A percentile compares a stretch with the other conserved stretches of the same genome.
Conservation (phyloP, 2,888 invertebrate species). For the Dasysyrphus tricinctus region DNA sequence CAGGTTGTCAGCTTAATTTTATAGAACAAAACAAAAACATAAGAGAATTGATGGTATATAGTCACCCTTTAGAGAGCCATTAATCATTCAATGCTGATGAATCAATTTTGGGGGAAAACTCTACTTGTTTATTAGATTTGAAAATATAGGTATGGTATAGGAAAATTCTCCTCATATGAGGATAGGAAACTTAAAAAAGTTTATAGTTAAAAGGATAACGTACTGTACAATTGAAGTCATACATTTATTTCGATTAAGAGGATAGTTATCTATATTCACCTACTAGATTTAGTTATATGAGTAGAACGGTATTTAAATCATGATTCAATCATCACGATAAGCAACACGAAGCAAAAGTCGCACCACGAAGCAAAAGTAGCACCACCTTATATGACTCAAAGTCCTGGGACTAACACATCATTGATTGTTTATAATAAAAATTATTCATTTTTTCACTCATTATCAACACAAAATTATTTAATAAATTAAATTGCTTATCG, state of each 20-base stretch:
- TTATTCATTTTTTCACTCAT: background rate
- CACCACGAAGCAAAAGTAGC: too few relatives aligned
- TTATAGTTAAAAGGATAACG: background rate
- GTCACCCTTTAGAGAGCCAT: conserved; percentile 74
- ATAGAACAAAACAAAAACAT: conserved; percentile 48
- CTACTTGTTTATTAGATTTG: conserved; percentile 2
- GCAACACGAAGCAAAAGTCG: too few relatives aligned
- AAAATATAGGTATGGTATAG: background rate
- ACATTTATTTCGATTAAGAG: background rate
- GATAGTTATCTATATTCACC: too few relatives aligned
- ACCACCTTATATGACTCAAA: background rate
- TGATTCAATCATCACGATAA: too few relatives aligned
- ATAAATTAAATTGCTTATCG: background rate
- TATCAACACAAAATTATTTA: background rate
- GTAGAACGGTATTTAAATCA: too few relatives aligned
- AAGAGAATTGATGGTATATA: conserved; percentile 14
- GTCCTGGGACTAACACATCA: background rate
- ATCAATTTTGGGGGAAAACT: conserved; percentile 68
- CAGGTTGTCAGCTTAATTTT: conserved; percentile 39
- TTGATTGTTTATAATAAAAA: background rate
- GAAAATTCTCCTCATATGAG: background rate
- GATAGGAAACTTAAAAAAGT: accelerated
- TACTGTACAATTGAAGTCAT: background rate
- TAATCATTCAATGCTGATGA: conserved; percentile 76
- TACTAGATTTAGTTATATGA: too few relatives aligned